These are phyloP conservation scores for Melanerpes formicivorus DNA, from an alignment of 2,113 vertebrate genomes.

Conservation along the genomic window DNA sequence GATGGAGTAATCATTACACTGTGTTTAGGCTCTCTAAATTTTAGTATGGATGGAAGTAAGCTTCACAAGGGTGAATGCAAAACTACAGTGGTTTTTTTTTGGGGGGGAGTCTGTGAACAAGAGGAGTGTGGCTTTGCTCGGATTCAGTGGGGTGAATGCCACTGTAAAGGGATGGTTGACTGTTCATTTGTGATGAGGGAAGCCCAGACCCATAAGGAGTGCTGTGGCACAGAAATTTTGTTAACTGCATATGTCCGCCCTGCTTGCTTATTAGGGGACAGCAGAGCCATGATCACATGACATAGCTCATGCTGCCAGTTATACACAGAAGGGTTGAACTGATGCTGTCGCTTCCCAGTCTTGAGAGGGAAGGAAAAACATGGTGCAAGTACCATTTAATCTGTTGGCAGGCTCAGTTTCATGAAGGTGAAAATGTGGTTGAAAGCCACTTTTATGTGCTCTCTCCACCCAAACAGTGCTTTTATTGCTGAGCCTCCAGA, in stretches of 20 bases:
- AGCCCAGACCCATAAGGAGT: background rate
- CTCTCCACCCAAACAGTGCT: background rate
- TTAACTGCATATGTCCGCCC: background rate
- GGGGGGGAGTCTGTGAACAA: background rate
- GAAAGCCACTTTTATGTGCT: background rate
- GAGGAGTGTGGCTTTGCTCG: background rate
- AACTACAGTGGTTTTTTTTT: background rate
- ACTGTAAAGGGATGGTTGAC: accelerated
- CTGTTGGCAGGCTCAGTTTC: background rate
- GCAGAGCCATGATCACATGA: background rate
- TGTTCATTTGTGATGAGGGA: background rate
- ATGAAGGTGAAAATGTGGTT: background rate
- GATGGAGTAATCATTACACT: background rate
- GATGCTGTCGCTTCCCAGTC: background rate
- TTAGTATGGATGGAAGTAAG: background rate
- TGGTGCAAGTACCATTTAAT: background rate
- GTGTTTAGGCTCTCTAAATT: background rate
- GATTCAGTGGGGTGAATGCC: background rate
- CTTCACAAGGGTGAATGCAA: background rate
- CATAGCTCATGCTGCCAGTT: background rate
- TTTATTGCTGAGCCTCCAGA: background rate
- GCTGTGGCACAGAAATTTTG: background rate
- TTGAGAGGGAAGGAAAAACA: background rate
- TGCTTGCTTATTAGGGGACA: background rate
- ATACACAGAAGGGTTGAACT: background rate